Percentiles rank a stretch among this genome's conserved stretches.
These are phyloP conservation scores for Brachionus rotundiformis DNA, from an alignment of 1,140 invertebrate species.

Conservation along the genomic window DNA sequence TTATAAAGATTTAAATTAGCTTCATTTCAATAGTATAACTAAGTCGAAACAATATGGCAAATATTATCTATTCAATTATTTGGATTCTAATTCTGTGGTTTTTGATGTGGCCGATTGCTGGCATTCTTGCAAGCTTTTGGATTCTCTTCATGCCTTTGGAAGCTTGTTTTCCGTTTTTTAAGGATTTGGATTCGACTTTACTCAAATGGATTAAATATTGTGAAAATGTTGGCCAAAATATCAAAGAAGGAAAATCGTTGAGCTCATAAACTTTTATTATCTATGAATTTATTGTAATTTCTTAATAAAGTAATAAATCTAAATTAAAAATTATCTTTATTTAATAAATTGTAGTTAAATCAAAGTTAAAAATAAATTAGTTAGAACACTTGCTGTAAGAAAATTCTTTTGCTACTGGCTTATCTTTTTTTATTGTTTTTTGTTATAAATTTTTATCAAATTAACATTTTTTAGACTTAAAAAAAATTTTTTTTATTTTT, in stretches of 20 bases:
- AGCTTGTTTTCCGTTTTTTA: constrained; percentile 31
- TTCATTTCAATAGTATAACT: background rate
- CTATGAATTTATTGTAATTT: no score
- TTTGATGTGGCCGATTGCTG: constrained; percentile 45
- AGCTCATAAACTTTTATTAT: no score
- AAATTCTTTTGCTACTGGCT: no score
- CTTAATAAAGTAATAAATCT: no score
- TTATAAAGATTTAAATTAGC: background rate
- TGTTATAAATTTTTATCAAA: no score
- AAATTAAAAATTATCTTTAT: no score
- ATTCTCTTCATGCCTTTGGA: constrained; percentile 23
- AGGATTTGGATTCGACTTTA: background rate
- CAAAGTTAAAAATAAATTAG: no score
- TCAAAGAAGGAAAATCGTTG: constrained; percentile 21
- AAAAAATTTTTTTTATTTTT: no score
- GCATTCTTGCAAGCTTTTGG: constrained; percentile 16
- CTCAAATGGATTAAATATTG: constrained; percentile 45
- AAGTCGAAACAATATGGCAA: background rate
- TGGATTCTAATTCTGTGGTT: constrained; percentile 31
- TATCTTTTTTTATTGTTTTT: no score
- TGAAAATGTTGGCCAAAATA: constrained; percentile 26
- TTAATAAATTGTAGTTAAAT: no score
- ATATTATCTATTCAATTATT: constrained; percentile 31
- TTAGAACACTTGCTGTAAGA: no score
- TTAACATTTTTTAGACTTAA: no score